Base-by-base conservation (phyloP, 2,113 vertebrate species). In the Lonchura striata region DNA sequence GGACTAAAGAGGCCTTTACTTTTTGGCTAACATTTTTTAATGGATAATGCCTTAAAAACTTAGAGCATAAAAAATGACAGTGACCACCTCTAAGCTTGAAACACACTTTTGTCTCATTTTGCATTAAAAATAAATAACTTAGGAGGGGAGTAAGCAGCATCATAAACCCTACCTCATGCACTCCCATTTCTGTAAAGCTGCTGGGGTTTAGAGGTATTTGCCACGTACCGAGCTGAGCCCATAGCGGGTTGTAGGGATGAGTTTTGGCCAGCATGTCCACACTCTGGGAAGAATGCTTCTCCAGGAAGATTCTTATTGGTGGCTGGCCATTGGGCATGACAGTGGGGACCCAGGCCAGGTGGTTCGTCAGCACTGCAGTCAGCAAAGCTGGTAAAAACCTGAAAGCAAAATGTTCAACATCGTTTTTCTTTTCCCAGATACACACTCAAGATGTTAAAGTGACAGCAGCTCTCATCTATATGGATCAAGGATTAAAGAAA, bases 271-370 rank as follows among this genome's bases (percentile, higher is more conserved):
- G 98, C 99, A 99, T 98, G 98, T 99, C 99, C 74, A 99, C 99
- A 21, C 99, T 99, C 96, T 99, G 98, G 46, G 99, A 99, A 65
- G 99, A 99, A 98, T 99, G 99, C 92, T 99, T 99, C 97, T 99
- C 99, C 82, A 99, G 98, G 98, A 99, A 99, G 96, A 99, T 99
- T 93, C 99, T 98, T 93, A 99, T 99, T 25, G 99, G 99, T 9
- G 99, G 99, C 56, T 99, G 99, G 64, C 99, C 99, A 39, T 99
- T 99, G 64, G 99, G 99, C 99, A 99, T 99, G 88, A 99, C 99
- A 0, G 99, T 99, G 74, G 99, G 99, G 27, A 99, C 99, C 99
- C 99, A 99, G 91, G 99, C 99, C 97, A 99, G 96, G 92, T 99
- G 99, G 97, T 99, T 99, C 63, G 99, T 99, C 96, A 99, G 98